Conservation (phyloP, 2,797 vertebrate genomes). For the Hoplostethus mediterraneus region DNA sequence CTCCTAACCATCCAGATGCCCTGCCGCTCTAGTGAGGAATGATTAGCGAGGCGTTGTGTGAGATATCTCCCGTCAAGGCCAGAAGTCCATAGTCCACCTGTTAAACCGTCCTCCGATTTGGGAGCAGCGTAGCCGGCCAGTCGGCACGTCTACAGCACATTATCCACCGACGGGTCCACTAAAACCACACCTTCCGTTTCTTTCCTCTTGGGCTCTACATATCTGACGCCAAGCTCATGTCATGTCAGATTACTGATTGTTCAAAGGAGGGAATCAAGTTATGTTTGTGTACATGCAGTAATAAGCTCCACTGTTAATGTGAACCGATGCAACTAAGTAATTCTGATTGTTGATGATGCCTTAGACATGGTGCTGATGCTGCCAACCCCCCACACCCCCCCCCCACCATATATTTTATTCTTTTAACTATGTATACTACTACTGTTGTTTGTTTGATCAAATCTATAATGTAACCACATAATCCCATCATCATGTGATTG, state of each 20-base stretch:
- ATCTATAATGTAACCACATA: conserved; percentile 32
- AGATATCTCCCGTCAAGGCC: too few relatives aligned
- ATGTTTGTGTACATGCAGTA: too few relatives aligned
- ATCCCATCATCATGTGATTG: conserved; percentile 59
- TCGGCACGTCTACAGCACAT: neutral
- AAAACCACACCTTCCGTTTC: neutral
- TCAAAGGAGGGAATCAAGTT: neutral
- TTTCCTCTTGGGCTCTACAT: neutral
- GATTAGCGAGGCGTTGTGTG: too few relatives aligned
- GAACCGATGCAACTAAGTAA: conserved; percentile 2
- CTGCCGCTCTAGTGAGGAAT: too few relatives aligned
- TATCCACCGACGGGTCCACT: neutral
- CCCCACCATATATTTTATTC: conserved; percentile 1
- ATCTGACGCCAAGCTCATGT: neutral
- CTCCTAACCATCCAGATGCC: too few relatives aligned
- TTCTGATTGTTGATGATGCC: conserved; percentile 1
- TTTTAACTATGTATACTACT: conserved; percentile 19
- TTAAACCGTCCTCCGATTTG: too few relatives aligned
- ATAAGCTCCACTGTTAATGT: neutral
- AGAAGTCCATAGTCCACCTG: too few relatives aligned
- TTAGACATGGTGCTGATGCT: conserved; percentile 2
- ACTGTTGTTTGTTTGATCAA: conserved; percentile 28
- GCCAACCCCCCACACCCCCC: too few relatives aligned
- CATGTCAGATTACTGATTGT: neutral
- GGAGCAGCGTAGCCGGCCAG: neutral